phyloP scores from a whole-genome alignment of 2,888 invertebrate genomes.

The Mechanitis messenoides region DNA sequence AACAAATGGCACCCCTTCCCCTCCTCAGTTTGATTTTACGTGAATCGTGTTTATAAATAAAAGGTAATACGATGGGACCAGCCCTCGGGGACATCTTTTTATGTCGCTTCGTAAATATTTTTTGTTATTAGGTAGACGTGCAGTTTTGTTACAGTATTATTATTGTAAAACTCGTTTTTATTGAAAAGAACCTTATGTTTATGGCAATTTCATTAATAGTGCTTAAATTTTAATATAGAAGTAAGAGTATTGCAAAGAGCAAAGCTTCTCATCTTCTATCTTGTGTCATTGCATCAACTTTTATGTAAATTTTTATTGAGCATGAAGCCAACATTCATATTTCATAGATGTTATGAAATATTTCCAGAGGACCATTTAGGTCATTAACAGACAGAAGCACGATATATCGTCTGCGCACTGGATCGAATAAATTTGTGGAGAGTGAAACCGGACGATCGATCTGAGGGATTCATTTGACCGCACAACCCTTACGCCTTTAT shows the following conservation, averaged over 20 bases:
- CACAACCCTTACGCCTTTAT: conserved; percentile 25
- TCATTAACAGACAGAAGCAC: conserved; percentile 16
- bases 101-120: conserved; percentile 18
- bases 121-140: conserved; percentile 12
- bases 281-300: no score
- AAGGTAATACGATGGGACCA: conserved; percentile 13
- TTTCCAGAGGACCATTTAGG: background rate
- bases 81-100: conserved; percentile 20
- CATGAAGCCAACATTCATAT: no score
- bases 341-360: background rate
- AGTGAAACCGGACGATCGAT: conserved; percentile 34
- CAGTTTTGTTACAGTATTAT: conserved; percentile 2
- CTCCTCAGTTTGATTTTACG: conserved; percentile 11
- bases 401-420: conserved; percentile 30
- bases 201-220: no score
- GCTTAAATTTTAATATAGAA: no score
- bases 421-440: conserved; percentile 35
- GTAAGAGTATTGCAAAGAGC: no score
- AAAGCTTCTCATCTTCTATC: no score
- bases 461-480: conserved; percentile 35
- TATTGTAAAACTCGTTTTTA: background rate
- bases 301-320: no score
- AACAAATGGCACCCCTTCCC: conserved; percentile 5
- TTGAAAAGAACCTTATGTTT: no score
- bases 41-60: conserved; percentile 17